Evolutionary conservation across 2,888 invertebrate genomes (phyloP).

Genomic region (Philhelius pedissequus): DNA sequence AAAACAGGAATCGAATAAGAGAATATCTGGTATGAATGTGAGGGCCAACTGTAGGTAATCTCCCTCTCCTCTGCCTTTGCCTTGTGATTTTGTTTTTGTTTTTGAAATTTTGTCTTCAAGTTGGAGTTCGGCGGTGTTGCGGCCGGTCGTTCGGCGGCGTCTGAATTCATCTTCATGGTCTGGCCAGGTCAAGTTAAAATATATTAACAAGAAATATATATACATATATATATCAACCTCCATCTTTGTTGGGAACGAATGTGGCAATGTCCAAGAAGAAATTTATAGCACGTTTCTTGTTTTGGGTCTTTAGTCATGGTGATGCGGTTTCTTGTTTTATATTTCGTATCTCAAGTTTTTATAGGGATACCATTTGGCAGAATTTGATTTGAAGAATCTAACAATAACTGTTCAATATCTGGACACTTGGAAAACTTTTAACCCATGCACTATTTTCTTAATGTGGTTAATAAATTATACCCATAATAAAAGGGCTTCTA

Average conservation of each 20-base stretch:
- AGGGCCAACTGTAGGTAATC: constrained; percentile 5
- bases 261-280: constrained; percentile 55
- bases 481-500: too few species aligned
- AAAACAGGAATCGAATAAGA: constrained; percentile 37
- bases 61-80: neutral
- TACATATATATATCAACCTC: constrained; percentile 31
- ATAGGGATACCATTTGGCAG: neutral
- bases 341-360: neutral
- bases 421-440: too few species aligned
- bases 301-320: constrained; percentile 67
- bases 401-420: too few species aligned
- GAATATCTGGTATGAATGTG: constrained; percentile 6
- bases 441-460: too few species aligned
- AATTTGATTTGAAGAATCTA: neutral
- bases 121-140: neutral
- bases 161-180: constrained; percentile 37
- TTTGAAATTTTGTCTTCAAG: neutral
- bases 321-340: constrained; percentile 52
- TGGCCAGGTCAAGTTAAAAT: constrained; percentile 29
- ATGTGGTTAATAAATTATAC: too few species aligned
- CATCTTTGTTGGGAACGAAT: constrained; percentile 50
- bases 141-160: neutral
- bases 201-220: constrained; percentile 29
- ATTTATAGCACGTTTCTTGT: constrained; percentile 65
- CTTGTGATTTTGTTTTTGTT: neutral